Evolutionary conservation across 2,797 vertebrate species (phyloP).

Genomic region (Sarcophilus harrisii): DNA sequence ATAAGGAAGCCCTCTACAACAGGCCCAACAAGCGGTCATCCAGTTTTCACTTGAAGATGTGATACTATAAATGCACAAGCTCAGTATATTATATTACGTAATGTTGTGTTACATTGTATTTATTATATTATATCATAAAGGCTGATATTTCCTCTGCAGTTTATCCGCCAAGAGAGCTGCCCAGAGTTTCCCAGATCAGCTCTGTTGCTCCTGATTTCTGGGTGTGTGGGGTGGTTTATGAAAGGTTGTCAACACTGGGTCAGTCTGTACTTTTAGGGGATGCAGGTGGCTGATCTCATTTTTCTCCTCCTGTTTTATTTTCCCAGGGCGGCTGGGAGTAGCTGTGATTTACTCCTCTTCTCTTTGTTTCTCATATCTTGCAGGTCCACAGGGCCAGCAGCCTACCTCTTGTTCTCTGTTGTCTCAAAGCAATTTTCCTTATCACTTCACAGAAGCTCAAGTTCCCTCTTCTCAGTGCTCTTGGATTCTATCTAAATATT

Average conservation of each 20-base stretch:
- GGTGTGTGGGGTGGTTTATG: too few relatives aligned
- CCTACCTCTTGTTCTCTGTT: slow-evolving; percentile 66
- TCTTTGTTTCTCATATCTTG: slow-evolving; percentile 68
- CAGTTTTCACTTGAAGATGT: not conserved
- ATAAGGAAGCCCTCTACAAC: not conserved
- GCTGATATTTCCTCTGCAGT: not conserved
- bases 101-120: too few relatives aligned
- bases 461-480: not conserved
- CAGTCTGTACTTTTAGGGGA: slow-evolving; percentile 31
- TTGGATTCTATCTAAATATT: slow-evolving; percentile 75
- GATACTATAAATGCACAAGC: not conserved
- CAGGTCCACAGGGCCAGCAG: not conserved
- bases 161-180: not conserved
- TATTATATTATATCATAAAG: too few relatives aligned
- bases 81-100: too few relatives aligned
- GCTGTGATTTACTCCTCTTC: slow-evolving; percentile 68
- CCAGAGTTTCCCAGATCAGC: not conserved
- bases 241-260: not conserved
- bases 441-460: slow-evolving; percentile 71
- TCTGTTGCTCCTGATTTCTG: not conserved
- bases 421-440: slow-evolving; percentile 80
- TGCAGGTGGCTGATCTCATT: slow-evolving; percentile 28
- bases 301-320: slow-evolving; percentile 61
- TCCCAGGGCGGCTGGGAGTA: slow-evolving; percentile 36
- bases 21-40: not conserved